Evolutionary conservation across 2,113 vertebrate genomes (phyloP).

Genomic region (Dolichallabes microphthalmus): DNA sequence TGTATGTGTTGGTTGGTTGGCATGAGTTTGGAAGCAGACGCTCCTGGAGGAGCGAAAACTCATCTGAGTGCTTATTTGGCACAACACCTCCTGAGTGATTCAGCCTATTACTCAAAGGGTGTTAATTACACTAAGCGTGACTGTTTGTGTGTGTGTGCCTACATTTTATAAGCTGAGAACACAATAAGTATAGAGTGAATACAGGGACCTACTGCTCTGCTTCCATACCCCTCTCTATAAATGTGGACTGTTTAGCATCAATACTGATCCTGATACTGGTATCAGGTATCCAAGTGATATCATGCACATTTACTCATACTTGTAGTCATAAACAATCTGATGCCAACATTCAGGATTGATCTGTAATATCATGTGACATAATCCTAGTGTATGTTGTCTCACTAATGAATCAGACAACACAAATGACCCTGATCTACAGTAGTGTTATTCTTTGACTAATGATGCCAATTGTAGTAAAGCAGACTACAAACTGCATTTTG

Average conservation of each 20-base stretch:
- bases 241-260: neutral
- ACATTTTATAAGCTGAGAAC: constrained; percentile 36
- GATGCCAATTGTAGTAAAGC: neutral
- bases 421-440: neutral
- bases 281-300: neutral
- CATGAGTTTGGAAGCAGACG: constrained; percentile 47
- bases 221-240: neutral
- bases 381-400: neutral
- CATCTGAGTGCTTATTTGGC: constrained; percentile 55
- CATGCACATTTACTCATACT: neutral
- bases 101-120: constrained; percentile 57
- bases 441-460: neutral
- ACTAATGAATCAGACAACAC: neutral
- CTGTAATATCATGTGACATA: neutral
- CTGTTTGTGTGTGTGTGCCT: constrained; percentile 40
- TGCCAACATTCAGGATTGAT: neutral
- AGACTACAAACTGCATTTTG: neutral
- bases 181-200: constrained; percentile 21
- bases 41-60: constrained; percentile 51
- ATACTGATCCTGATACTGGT: no score
- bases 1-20: constrained; percentile 38
- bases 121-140: constrained; percentile 55
- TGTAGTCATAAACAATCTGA: neutral
- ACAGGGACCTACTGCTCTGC: neutral
- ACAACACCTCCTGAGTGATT: constrained; percentile 55